These are phyloP conservation scores for Rhegmatorhina hoffmannsi DNA, from an alignment of 2,113 vertebrate genomes.

Conservation along the genomic window DNA sequence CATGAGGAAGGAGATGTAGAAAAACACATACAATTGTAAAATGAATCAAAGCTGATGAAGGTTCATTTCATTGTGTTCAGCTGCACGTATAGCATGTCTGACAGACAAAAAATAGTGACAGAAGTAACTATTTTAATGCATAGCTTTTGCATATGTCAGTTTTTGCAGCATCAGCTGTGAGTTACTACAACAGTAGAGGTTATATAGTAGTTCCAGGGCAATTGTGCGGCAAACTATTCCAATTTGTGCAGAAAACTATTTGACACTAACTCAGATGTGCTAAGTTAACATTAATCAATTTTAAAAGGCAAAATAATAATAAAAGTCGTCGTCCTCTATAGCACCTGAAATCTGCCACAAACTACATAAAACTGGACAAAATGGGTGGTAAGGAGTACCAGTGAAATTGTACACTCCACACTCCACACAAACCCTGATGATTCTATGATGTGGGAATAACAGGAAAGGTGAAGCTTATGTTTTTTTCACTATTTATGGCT, in stretches of 20 bases:
- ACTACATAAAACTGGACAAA: background rate
- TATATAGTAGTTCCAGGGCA: background rate
- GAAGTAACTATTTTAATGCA: background rate
- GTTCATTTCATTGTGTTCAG: background rate
- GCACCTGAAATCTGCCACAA: background rate
- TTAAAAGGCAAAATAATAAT: background rate
- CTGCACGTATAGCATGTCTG: background rate
- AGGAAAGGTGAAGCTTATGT: background rate
- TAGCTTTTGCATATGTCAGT: background rate
- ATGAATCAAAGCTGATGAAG: background rate
- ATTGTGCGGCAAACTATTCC: background rate
- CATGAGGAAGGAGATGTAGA: background rate
- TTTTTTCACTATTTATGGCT: background rate
- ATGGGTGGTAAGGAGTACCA: background rate
- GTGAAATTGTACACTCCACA: background rate
- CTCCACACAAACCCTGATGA: background rate
- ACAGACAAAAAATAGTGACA: background rate
- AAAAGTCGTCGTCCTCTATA: background rate
- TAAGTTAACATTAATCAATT: background rate
- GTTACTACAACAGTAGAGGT: background rate
- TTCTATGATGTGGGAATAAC: background rate
- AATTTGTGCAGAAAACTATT: background rate
- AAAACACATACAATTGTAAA: background rate
- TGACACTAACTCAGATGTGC: background rate
- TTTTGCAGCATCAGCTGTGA: background rate